Base-by-base conservation (phyloP, 2,797 vertebrate genomes). In the Neosalanx taihuensis region DNA sequence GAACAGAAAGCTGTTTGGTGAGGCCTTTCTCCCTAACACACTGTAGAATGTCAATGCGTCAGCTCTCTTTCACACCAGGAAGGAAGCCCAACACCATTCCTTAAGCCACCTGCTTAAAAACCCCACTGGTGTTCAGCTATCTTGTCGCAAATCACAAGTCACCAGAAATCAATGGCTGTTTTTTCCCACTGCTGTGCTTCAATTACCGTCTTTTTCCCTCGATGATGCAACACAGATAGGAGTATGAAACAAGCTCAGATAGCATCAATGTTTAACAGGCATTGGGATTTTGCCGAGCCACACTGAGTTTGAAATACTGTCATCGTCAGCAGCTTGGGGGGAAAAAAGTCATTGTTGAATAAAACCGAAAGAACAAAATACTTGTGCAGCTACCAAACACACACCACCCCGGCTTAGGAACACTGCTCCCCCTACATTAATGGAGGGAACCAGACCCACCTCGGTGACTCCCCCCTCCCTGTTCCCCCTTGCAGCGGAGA, bases 201-300 rank as follows among this genome's bases (percentile, higher is more conserved):
- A 85, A 79, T 88, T 82, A 83, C 81, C 75, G 71, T 63, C 64
- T 79, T 46, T 82, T 83, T 80, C 77, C 72, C 81, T 82, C 75
- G 69, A 70, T 68, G 81, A 79, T 67, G 78, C 74, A 65, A 82
- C 78, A 80, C 75, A 68, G 73, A 79, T 69, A 77, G 56, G n/a
- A 46, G 35, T 49, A 49, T 46, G 79, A 81, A 81, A 61, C 81
- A 69, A 75, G 84, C 76, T 73, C 70, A 71, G 86, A 91, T 84
- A 82, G 73, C 79, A 86, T 89, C 87, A 81, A 85, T 87, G 85
- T 88, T 88, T 88, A 82, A 89, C 84, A 85, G 87, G 71, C 64
- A 77, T 84, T 81, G 76, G 79, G 84, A 83, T 88, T 72, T 84
- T 78, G 58, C 76, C 74, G 81, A 85, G 69, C 72, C 68, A 64